These are phyloP conservation scores for Aricia agestis DNA, from an alignment of 1,140 invertebrate species.

Conservation along the genomic window DNA sequence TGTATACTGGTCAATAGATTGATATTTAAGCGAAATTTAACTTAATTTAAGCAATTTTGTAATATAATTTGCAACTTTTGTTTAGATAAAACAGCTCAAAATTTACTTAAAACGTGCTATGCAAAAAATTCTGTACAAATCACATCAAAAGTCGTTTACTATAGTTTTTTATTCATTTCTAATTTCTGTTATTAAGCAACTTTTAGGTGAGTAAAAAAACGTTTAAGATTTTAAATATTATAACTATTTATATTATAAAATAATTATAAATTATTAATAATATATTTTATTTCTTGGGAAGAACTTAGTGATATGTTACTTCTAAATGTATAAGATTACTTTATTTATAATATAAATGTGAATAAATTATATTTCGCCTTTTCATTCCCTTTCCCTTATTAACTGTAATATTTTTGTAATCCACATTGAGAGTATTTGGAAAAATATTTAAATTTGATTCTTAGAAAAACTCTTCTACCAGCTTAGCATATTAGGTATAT, in stretches of 20 bases:
- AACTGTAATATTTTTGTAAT: neutral
- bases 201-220: neutral
- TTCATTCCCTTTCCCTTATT: neutral
- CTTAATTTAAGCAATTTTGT: neutral
- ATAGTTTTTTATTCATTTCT: neutral
- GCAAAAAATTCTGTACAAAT: no score
- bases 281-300: neutral
- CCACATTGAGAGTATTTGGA: no score
- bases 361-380: neutral
- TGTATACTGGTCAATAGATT: neutral
- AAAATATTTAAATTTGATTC: no score
- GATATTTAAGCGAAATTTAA: neutral
- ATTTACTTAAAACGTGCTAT: no score
- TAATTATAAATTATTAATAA: neutral
- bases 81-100: neutral
- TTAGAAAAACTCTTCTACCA: no score
- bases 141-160: no score
- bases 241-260: neutral
- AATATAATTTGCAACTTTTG: neutral
- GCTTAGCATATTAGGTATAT: no score
- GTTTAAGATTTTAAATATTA: neutral
- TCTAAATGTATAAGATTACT: constrained; percentile 1
- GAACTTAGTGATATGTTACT: neutral
- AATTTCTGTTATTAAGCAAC: neutral
- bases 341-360: neutral